Conservation (phyloP, 2,797 vertebrate species). For the Chaetophractus vellerosus region DNA sequence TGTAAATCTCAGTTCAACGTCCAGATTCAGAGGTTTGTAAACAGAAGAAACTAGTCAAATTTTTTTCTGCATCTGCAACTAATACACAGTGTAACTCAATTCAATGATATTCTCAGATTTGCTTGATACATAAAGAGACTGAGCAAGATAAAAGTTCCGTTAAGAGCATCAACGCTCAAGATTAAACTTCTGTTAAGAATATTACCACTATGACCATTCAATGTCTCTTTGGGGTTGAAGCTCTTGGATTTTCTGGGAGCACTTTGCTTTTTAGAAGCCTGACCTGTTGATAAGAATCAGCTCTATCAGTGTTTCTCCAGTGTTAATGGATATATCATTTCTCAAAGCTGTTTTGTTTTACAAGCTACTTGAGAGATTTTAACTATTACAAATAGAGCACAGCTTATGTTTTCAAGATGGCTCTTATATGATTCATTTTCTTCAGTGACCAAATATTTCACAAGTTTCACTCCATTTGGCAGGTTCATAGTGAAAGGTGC, state of each 20-base stretch:
- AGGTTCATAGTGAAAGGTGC: not conserved
- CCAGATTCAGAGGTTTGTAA: not conserved
- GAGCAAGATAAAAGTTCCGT: not conserved
- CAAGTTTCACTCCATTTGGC: not conserved
- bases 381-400: not conserved
- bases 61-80: not conserved
- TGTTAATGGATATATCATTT: not conserved
- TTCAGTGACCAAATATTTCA: not conserved
- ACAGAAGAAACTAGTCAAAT: not conserved
- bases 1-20: constrained; percentile 8
- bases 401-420: not conserved
- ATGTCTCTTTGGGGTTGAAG: not conserved
- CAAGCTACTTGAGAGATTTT: not conserved
- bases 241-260: not conserved
- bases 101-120: not conserved
- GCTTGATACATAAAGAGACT: not conserved
- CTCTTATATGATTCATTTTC: not conserved
- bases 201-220: too few relatives aligned
- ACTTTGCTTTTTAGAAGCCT: not conserved
- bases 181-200: not conserved
- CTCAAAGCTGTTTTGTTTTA: not conserved
- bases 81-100: not conserved
- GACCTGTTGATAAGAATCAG: not conserved
- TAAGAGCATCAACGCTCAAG: not conserved
- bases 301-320: not conserved